Base-by-base conservation (phyloP, 2,797 vertebrate species). In the Urosaurus nigricauda region DNA sequence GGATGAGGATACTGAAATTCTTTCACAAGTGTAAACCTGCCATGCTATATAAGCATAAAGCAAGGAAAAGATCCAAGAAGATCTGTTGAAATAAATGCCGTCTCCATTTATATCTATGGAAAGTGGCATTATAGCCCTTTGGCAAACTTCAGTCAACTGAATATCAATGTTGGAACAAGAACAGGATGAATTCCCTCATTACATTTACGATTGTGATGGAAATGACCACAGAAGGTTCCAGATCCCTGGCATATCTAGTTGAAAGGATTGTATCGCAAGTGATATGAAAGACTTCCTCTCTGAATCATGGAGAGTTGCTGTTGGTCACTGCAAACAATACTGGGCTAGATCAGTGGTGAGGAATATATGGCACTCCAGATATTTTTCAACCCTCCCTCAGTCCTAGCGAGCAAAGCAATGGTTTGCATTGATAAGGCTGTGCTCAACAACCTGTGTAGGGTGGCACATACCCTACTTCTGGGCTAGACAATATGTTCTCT, bases 11-110 rank as follows among this genome's bases (percentile, higher is more conserved):
- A 35, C 16, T 51, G 65, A 90, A 65, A 80, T 90, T 90, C 63
- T 53, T 80, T 65, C 81, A 70, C 89, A 84, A 40, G 89, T 29
- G 74, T 40, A 75, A 84, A 84, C 89, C 6, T 84, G 89, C 24
- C 73, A 51, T 51, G 35, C 56, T 87, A 35, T 37, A 68, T n/a
- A 24, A 86, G 19, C 37, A 47, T 43, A 58, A 65, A 58, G 32
- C 63, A 86, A 86, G 35, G 37, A 24, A 17, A 26, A 47, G 8
- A 70, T 37, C 74, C 70, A 70, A 21, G 51, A 53, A 71, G 65
- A 60, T 78, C 32, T 73, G 53, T 11, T 79, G n/a, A 21, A 71
- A 70, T 26, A 3, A 73, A 73, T 13, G 16, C 40, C 29, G 32
- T 35, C 79, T 83, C 56, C 32, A 83, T 51, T 74, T 60, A 65